Evolutionary conservation across 2,888 invertebrate species (phyloP).

Genomic region (Labia minor): DNA sequence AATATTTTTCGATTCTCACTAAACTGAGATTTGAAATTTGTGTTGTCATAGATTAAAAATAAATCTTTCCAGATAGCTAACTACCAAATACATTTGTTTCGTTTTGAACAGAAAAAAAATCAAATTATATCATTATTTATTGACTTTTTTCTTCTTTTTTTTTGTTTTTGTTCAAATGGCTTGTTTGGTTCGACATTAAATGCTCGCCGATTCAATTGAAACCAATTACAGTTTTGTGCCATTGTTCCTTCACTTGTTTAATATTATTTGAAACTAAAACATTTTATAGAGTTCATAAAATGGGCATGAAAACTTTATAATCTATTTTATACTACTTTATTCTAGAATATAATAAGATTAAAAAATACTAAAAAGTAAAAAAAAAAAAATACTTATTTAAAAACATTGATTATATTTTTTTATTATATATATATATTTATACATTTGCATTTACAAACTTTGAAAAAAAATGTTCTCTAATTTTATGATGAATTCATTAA

Average conservation of each 20-base stretch:
- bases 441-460: too few relatives aligned
- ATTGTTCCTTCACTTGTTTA: too few relatives aligned
- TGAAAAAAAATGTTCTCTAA: too few relatives aligned
- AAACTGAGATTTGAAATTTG: too few relatives aligned
- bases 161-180: too few relatives aligned
- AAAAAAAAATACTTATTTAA: too few relatives aligned
- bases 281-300: not conserved
- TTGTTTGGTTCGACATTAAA: not conserved
- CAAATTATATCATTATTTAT: slow-evolving; percentile 13
- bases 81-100: not conserved
- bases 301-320: not conserved
- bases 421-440: too few relatives aligned
- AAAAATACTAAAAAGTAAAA: too few relatives aligned
- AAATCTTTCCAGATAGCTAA: not conserved
- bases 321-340: too few relatives aligned
- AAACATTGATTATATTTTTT: too few relatives aligned
- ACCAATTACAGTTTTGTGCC: not conserved
- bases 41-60: not conserved
- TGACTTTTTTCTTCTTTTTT: not conserved
- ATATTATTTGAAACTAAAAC: not conserved
- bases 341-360: too few relatives aligned
- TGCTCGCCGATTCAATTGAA: not conserved
- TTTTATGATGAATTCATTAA: too few relatives aligned
- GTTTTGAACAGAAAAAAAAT: not conserved
- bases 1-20: not conserved